Evolutionary conservation across 64 coral and sea anemone genomes (phyloP), one percentile per base, ranked within the genome.

Genomic region (Stichodactyla mertensii): DNA sequence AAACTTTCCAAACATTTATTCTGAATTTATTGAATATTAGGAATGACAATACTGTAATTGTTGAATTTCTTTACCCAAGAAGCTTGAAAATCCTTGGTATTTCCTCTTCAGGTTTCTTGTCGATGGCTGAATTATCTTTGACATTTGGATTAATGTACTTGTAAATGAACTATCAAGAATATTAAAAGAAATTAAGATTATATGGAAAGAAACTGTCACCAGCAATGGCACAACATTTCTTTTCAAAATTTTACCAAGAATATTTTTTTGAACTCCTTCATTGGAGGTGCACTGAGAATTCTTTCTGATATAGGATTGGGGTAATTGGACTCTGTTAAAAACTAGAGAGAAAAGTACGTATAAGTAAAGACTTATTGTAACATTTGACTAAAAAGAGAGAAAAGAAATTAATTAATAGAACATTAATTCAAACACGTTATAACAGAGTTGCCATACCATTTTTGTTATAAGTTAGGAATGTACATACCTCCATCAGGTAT

Each of bases 31-130:
- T 4, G 36, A 45, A 45, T 45, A 45, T 45, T 45, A 45, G 36
- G 1, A 45, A 45, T 45, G 36, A 45, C 3, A 45, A 45, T 45
- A 20, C 10, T 27, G 7, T 10, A 66, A 20, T 70, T 27, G 7
- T 55, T 54, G 10, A 64, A n/a, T 52, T 24, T 6, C 16, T 14
- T n/a, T 89, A 98, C 90, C 97, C 97, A 81, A 99, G 52, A 54
- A 90, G 86, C 85, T 99, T 99, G 52, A 99, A 88, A 53, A 92
- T 77, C 66, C 91, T 99, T 14, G 97, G 97, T 4, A 99, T 89
- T 69, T 99, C 97, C 52, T 99, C 97, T 71, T 94, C 93, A 51
- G 97, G 97, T 91, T 92, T 94, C 77, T 91, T 92, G 20, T 89
- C 90, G 55, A 99, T 84, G 51, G 84, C 85, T 85, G 81, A 92